These are phyloP conservation scores for Podocnemis expansa DNA, from an alignment of 2,113 vertebrate species.

Conservation along the genomic window DNA sequence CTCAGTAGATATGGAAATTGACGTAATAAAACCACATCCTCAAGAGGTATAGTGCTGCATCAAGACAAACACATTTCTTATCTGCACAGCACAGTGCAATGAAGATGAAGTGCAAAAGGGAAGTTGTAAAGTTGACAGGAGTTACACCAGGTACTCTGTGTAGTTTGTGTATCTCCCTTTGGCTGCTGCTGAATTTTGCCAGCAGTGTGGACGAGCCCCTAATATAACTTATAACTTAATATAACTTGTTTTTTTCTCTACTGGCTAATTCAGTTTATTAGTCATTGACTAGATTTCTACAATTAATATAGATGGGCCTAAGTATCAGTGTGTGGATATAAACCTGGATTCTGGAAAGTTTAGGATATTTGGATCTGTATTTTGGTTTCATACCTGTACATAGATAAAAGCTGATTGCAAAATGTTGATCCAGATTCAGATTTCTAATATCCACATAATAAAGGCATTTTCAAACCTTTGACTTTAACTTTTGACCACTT, in stretches of 20 bases:
- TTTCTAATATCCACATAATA: not conserved
- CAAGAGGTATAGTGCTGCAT: too few species aligned
- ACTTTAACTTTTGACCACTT: constrained; percentile 20
- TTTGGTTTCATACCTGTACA: not conserved
- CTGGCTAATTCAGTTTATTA: not conserved
- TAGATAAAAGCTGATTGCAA: not conserved
- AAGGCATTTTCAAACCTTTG: not conserved
- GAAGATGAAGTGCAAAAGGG: too few species aligned
- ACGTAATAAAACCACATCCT: too few species aligned
- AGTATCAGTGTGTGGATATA: not conserved
- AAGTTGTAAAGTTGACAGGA: too few species aligned
- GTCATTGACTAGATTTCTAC: not conserved
- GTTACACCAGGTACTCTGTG: too few species aligned
- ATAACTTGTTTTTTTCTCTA: not conserved
- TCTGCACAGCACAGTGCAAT: too few species aligned
- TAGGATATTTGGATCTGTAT: not conserved
- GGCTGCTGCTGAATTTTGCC: too few species aligned
- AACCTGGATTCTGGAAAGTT: not conserved
- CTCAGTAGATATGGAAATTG: too few species aligned
- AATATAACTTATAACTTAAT: not conserved
- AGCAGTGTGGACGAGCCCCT: too few species aligned
- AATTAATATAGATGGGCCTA: not conserved
- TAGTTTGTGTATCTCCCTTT: too few species aligned
- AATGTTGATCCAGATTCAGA: not conserved
- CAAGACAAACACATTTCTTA: too few species aligned